These are phyloP conservation scores for Papilio elwesi DNA, from an alignment of 2,888 invertebrate genomes.

Conservation along the genomic window DNA sequence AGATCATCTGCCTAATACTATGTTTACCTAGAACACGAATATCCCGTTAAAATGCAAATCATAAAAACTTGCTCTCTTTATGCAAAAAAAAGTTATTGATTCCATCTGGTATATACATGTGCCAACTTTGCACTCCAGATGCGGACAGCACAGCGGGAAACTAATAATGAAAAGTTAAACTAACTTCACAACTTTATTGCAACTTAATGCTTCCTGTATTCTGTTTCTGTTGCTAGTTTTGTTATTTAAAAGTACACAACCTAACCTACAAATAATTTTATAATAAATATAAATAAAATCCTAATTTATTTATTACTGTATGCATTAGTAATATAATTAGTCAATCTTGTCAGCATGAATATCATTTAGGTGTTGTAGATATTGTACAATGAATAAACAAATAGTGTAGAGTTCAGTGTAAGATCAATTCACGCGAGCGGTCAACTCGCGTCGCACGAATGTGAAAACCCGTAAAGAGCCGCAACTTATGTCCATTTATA, in stretches of 20 bases:
- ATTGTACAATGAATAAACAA: neutral
- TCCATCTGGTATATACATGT: slow-evolving; percentile 11
- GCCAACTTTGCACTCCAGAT: slow-evolving; percentile 15
- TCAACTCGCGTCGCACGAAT: neutral
- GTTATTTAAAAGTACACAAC: neutral
- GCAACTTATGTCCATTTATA: slow-evolving; percentile 26
- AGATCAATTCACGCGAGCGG: neutral
- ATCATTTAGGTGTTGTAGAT: no score
- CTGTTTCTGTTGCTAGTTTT: neutral
- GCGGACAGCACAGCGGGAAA: neutral
- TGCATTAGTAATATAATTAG: no score
- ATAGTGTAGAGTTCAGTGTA: neutral
- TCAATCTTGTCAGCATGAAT: no score
- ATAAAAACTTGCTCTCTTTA: neutral
- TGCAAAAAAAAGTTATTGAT: neutral
- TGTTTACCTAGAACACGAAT: no score
- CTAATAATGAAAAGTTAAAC: slow-evolving; percentile 15
- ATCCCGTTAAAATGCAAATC: neutral
- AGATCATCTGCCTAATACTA: no score
- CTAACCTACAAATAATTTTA: neutral
- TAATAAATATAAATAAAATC: neutral
- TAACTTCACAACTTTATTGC: slow-evolving; percentile 3
- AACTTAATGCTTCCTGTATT: neutral
- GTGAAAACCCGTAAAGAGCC: slow-evolving; percentile 16
- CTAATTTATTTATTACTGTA: no score